Percentiles rank a stretch among this genome's conserved stretches.
Conservation (phyloP, 2,888 invertebrate species). For the Acanthosepion esculentum region DNA sequence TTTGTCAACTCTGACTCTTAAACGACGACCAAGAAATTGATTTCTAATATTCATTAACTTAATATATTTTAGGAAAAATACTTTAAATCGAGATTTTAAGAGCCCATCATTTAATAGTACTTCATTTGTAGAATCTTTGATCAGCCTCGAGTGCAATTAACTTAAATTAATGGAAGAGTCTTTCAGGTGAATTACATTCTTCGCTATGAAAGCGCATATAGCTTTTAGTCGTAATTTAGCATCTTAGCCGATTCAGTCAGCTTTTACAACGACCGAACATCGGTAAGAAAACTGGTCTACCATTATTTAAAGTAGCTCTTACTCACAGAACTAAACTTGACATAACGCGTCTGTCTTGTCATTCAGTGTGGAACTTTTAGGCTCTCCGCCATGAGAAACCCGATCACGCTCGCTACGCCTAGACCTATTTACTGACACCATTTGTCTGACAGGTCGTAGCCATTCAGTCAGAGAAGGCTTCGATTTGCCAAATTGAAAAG, state of each 20-base stretch:
- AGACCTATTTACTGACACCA: constrained; percentile 22
- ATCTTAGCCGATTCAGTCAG: neutral
- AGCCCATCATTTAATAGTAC: too few species aligned
- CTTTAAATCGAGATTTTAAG: too few species aligned
- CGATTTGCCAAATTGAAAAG: constrained; percentile 33
- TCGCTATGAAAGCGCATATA: neutral
- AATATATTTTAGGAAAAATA: too few species aligned
- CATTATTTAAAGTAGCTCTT: neutral
- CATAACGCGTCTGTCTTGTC: neutral
- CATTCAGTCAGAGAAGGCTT: neutral
- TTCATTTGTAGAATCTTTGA: too few species aligned
- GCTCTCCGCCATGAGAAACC: neutral
- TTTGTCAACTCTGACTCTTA: too few species aligned
- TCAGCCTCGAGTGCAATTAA: too few species aligned
- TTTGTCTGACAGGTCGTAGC: constrained; percentile 21
- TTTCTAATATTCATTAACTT: too few species aligned
- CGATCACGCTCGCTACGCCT: neutral
- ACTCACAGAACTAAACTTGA: neutral
- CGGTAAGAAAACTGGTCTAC: neutral
- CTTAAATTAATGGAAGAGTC: too few species aligned
- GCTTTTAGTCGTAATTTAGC: neutral
- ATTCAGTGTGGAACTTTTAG: neutral
- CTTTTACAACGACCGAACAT: neutral
- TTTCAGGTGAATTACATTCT: too few species aligned
- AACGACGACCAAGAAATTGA: too few species aligned